Evolutionary conservation across 2,797 vertebrate species (phyloP), one percentile per base, ranked within the genome.

Genomic region (Hemitrygon akajei): DNA sequence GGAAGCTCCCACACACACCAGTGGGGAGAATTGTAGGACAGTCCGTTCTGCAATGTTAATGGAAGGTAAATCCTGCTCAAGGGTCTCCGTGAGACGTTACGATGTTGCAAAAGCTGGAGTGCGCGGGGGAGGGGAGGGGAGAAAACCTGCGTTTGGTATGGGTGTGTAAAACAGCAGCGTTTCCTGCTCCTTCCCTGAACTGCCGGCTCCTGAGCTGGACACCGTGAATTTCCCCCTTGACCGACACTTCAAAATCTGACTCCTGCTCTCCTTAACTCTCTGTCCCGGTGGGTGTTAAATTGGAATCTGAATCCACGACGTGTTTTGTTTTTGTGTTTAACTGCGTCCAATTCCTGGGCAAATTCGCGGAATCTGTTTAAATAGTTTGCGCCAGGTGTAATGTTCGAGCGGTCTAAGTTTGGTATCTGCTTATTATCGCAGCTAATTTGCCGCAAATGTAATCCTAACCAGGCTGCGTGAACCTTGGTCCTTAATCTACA

Each of bases 111-210:
- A 20, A 27, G 4, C 22, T 5, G 71, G 25, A 27, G 71, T 25
- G 71, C 3, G 71, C 25, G 71, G 71, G 22, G 71, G 20, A 34
- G n/a, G 34, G 22, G 7, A 25, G 37, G 7, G 27, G 81, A 27
- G 2, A 14, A 16, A 3, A 1, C 12, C 30, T 87, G 7, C 0
- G 84, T 87, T 63, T 34, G 18, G 1, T 1, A 30, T 34, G 16
- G 7, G 22, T 37, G 0, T 10, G 0, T 1, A 34, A 66, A 10
- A 1, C n/a, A 20, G 18, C n/a, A 37, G 7, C 16, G 0, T 12
- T 34, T 14, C 56, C 14, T 60, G 3, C 2, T 22, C 7, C 60
- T 69, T 60, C 82, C n/a, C 4, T 63, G 82, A 27, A n/a, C 11
- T n/a, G 16, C 34, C 9, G 4, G n/a, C 16, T 89, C n/a, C 82